phyloP scores from a whole-genome alignment of 2,113 vertebrate genomes.

The Smithornis capensis region DNA sequence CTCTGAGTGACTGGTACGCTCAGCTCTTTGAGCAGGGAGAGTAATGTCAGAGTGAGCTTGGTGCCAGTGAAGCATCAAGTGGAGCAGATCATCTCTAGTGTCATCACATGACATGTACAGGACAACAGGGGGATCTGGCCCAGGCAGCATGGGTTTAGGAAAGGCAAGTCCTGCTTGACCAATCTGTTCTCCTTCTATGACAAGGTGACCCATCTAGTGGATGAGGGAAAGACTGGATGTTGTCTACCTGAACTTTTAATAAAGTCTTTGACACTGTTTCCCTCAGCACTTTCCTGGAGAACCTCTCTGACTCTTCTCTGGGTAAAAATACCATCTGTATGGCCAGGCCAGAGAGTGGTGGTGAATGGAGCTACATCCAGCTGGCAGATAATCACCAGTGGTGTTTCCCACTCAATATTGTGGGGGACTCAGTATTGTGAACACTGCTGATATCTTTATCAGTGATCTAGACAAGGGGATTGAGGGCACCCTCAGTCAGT shows the following conservation, averaged over 20 bases:
- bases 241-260: not conserved
- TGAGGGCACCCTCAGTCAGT: not conserved
- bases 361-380: not conserved
- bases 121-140: not conserved
- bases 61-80: not conserved
- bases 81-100: not conserved
- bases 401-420: not conserved
- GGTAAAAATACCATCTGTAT: not conserved
- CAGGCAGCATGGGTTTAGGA: not conserved
- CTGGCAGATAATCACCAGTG: no score
- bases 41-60: not conserved
- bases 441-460: not conserved
- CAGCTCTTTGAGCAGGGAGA: not conserved
- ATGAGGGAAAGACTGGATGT: not conserved
- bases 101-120: rapidly evolving
- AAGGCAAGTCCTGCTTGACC: not conserved
- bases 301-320: not conserved
- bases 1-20: not conserved
- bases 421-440: not conserved
- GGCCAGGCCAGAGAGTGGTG: no score
- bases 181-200: not conserved
- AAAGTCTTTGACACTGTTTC: not conserved
- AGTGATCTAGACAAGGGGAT: not conserved
- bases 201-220: not conserved
- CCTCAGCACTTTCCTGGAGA: not conserved